phyloP scores from a whole-genome alignment of 2,888 invertebrate species.

The Eudasyphora cyanicolor region DNA sequence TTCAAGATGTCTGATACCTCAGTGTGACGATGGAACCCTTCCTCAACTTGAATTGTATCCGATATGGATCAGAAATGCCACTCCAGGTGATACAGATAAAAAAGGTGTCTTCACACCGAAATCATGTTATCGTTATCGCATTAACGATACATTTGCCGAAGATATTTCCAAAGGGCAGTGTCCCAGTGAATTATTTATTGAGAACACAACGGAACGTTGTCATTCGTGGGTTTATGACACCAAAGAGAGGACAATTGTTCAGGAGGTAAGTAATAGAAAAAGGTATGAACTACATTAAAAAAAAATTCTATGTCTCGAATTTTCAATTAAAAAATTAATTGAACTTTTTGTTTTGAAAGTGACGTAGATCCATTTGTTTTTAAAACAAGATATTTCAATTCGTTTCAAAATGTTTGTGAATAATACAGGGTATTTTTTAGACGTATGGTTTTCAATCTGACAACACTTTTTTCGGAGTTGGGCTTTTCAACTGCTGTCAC shows the following conservation, averaged over 20 bases:
- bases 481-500: no score
- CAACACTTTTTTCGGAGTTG: no score
- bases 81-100: constrained; percentile 78
- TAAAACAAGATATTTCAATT: no score
- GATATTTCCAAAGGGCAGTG: constrained; percentile 69
- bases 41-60: constrained; percentile 68
- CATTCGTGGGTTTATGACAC: constrained; percentile 81
- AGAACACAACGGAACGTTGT: constrained; percentile 78
- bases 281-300: no score
- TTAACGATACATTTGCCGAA: constrained; percentile 62
- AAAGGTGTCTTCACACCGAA: constrained; percentile 75
- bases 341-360: no score
- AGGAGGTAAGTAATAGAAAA: constrained; percentile 79
- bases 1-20: constrained; percentile 81
- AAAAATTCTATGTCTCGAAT: no score
- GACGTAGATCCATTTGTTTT: no score
- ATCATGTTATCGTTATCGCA: constrained; percentile 73
- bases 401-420: no score
- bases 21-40: constrained; percentile 80
- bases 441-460: no score
- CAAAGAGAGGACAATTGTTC: constrained; percentile 82
- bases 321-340: no score
- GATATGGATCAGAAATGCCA: constrained; percentile 81
- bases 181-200: constrained; percentile 77
- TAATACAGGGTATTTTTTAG: no score